Conservation (phyloP, 1,140 invertebrate species). For the Drosophila fuyamai region DNA sequence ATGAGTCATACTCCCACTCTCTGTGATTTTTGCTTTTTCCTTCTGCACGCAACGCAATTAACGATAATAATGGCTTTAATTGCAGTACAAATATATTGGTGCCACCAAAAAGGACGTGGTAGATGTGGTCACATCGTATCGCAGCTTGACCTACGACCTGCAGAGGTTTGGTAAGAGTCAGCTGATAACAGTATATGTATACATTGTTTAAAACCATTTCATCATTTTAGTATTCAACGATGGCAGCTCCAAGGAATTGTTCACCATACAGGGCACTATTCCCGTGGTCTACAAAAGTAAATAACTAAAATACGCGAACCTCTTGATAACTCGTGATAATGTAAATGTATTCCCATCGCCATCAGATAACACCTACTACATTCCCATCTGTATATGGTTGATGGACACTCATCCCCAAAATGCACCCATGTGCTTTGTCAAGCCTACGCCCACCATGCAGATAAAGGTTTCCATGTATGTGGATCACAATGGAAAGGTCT, state of each 20-base stretch:
- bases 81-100: slow-evolving; percentile 79
- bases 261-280: slow-evolving; percentile 96
- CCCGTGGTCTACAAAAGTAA: slow-evolving; percentile 95
- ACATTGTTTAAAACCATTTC: neutral
- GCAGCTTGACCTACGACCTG: slow-evolving; percentile 69
- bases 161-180: slow-evolving; percentile 70
- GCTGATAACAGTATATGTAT: slow-evolving; percentile 1
- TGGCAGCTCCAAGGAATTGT: slow-evolving; percentile 92
- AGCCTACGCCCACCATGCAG: slow-evolving; percentile 97
- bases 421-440: slow-evolving; percentile 99
- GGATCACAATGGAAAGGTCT: slow-evolving; percentile 97
- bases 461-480: slow-evolving; percentile 98
- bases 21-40: slow-evolving; percentile 4
- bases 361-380: slow-evolving; percentile 94
- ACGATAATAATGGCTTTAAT: slow-evolving; percentile 8
- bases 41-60: slow-evolving; percentile 50
- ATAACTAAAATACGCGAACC: neutral
- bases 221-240: slow-evolving; percentile 93
- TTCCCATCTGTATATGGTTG: slow-evolving; percentile 98
- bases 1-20: slow-evolving; percentile 63
- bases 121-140: slow-evolving; percentile 72
- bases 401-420: slow-evolving; percentile 98
- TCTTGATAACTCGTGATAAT: neutral
- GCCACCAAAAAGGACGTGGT: slow-evolving; percentile 81
- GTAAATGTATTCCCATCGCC: slow-evolving; percentile 9